Percentiles rank a stretch among this genome's conserved stretches.
These are phyloP conservation scores for Micropterix aruncella DNA, from an alignment of 2,888 invertebrate genomes.

Conservation along the genomic window DNA sequence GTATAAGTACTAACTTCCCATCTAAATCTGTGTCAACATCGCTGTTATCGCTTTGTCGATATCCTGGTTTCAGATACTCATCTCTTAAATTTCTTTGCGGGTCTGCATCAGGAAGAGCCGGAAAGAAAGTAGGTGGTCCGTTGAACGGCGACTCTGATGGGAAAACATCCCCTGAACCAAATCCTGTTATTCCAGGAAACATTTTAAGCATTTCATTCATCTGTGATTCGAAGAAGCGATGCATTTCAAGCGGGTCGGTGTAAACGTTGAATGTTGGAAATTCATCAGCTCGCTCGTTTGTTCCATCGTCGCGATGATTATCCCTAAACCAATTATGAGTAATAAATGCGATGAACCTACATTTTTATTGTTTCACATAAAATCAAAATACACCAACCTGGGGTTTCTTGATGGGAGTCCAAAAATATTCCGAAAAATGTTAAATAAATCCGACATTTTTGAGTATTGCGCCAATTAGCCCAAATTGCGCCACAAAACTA, in stretches of 20 bases:
- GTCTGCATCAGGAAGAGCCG: conserved; percentile 2
- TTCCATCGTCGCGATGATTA: background rate
- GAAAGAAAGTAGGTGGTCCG: background rate
- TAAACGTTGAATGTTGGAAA: conserved; percentile 23
- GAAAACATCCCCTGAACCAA: conserved; percentile 7
- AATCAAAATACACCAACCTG: too few species aligned
- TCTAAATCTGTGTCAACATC: conserved; percentile 26
- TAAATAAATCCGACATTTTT: too few species aligned
- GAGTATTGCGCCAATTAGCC: too few species aligned
- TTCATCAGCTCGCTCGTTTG: background rate
- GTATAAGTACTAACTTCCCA: conserved; percentile 23
- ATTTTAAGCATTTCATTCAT: conserved; percentile 30
- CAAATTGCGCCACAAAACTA: too few species aligned
- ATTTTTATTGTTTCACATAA: too few species aligned
- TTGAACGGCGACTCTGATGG: background rate
- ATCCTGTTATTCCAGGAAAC: conserved; percentile 18
- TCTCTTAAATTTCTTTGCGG: conserved; percentile 19
- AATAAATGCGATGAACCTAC: too few species aligned
- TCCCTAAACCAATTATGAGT: too few species aligned
- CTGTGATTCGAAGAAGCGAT: conserved; percentile 34
- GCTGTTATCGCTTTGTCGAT: conserved; percentile 15
- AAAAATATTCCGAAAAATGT: too few species aligned
- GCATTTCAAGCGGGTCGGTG: conserved; percentile 34
- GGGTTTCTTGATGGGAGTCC: too few species aligned
- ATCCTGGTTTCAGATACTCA: conserved; percentile 28